Base-by-base conservation (phyloP, 2,797 vertebrate genomes). In the Gallinago solitaria region DNA sequence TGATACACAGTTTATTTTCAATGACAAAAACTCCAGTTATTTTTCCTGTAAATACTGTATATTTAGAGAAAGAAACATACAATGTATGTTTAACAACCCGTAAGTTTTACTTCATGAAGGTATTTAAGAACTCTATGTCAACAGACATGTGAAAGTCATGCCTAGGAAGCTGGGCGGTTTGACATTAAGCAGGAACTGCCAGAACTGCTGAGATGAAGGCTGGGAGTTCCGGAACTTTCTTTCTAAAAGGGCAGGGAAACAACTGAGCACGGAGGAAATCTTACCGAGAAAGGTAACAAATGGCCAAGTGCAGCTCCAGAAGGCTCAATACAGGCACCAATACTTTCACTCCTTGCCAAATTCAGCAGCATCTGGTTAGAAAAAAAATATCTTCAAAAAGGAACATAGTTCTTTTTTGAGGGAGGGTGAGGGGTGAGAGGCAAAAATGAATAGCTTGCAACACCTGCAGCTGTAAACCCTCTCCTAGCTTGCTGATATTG, bases 11-110 rank as follows among this genome's bases (percentile, higher is more conserved):
- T 30, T 91, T 48, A 30, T 4, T 74, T 93, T 56, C 54, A 54
- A 48, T 1, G 2, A 61, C 23, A 80, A 67, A 74, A 6, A 0
- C 0, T 30, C 1, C 13, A 63, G 6, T 8, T 63, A 3, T 57
- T 89, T 80, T 71, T 51, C 71, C 18, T 64, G 25, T 64, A 82
- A 69, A 70, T 48, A 48, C 3, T 54, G 8, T 71, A 15, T 48
- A 79, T 82, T 85, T 63, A 90, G 30, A 56, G 20, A 79, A 35
- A 68, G 16, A 7, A 71, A 9, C 17, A 57, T 50, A 3, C 16
- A 37, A 35, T 1, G 1, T 20, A 28, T 2, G 0, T 47, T 80
- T 68, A 83, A 54, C 8, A 75, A 37, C 12, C 28, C 20, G 5
- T 12, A 83, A 85, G 6, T 69, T 71, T 65, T 83, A 2, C 24